A percentile compares a stretch with the other conserved stretches of the same genome.
Conservation (phyloP, 2,888 invertebrate species). For the Tetragnatha montana region DNA sequence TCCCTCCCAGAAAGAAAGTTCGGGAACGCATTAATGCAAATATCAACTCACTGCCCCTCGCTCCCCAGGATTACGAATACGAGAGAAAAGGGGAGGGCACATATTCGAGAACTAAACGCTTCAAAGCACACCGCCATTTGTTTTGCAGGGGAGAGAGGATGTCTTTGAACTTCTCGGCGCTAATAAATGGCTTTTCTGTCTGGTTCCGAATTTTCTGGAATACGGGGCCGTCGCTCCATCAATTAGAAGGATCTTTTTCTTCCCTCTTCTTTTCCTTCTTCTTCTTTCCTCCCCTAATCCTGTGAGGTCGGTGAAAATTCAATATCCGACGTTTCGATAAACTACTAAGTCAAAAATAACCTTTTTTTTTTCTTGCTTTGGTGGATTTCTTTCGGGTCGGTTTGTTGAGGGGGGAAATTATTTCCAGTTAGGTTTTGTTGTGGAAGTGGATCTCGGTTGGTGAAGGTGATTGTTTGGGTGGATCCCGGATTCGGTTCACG, state of each 20-base stretch:
- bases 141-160: slow-evolving; percentile 47
- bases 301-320: slow-evolving; percentile 44
- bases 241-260: slow-evolving; percentile 27
- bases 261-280: background rate
- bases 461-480: background rate
- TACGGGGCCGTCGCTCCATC: slow-evolving; percentile 33
- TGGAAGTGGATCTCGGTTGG: slow-evolving; percentile 8
- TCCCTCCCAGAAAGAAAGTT: background rate
- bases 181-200: slow-evolving; percentile 57
- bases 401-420: slow-evolving; percentile 19
- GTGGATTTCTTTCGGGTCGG: background rate
- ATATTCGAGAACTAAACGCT: slow-evolving; percentile 46
- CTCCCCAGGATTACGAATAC: slow-evolving; percentile 21
- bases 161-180: slow-evolving; percentile 48
- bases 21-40: slow-evolving; percentile 52
- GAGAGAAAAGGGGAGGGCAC: slow-evolving; percentile 2
- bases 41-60: slow-evolving; percentile 19
- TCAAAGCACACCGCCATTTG: slow-evolving; percentile 59
- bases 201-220: slow-evolving; percentile 30
- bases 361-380: background rate
- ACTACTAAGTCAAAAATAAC: slow-evolving; percentile 47
- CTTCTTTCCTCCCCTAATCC: slow-evolving; percentile 17
- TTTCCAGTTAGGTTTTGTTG: slow-evolving; percentile 18
- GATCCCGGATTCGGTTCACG: background rate
- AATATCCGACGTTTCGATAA: slow-evolving; percentile 54